phyloP scores from a whole-genome alignment of 2,113 vertebrate genomes.

The Pachypanchax playfairii region DNA sequence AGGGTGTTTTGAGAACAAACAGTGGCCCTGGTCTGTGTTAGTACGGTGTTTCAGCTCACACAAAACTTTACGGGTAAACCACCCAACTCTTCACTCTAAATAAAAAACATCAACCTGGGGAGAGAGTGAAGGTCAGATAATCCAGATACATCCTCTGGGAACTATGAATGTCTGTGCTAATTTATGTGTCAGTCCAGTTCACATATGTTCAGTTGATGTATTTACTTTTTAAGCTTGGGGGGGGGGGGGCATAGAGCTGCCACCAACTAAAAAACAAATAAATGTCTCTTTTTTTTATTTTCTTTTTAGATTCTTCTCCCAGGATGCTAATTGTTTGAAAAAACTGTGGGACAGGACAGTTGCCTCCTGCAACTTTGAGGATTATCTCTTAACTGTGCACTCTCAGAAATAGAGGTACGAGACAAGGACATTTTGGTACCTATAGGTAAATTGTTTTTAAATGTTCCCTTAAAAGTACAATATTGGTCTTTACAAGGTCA shows the following conservation, averaged over 20 bases:
- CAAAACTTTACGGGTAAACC: neutral
- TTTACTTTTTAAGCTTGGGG: constrained; percentile 7
- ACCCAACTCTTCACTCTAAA: constrained; percentile 6
- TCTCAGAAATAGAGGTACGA: too few species aligned
- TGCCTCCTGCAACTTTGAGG: too few species aligned
- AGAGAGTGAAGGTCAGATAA: constrained; percentile 23
- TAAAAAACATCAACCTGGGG: constrained; percentile 5
- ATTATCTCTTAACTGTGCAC: too few species aligned
- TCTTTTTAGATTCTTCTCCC: neutral
- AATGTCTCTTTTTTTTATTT: neutral
- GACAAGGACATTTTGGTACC: too few species aligned
- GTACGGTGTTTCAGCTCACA: neutral
- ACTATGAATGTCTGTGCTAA: neutral
- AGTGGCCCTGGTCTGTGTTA: neutral
- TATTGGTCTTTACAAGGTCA: too few species aligned
- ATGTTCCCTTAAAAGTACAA: too few species aligned
- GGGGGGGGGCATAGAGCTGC: neutral
- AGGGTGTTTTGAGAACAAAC: constrained; percentile 6
- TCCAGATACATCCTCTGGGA: constrained; percentile 11
- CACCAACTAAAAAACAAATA: neutral
- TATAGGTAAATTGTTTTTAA: too few species aligned
- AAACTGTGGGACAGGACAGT: too few species aligned
- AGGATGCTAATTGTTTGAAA: too few species aligned
- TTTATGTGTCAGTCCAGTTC: constrained; percentile 1
- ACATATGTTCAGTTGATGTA: constrained; percentile 18